Base-by-base conservation (phyloP, 2,797 vertebrate genomes). In the Microhierax caerulescens region DNA sequence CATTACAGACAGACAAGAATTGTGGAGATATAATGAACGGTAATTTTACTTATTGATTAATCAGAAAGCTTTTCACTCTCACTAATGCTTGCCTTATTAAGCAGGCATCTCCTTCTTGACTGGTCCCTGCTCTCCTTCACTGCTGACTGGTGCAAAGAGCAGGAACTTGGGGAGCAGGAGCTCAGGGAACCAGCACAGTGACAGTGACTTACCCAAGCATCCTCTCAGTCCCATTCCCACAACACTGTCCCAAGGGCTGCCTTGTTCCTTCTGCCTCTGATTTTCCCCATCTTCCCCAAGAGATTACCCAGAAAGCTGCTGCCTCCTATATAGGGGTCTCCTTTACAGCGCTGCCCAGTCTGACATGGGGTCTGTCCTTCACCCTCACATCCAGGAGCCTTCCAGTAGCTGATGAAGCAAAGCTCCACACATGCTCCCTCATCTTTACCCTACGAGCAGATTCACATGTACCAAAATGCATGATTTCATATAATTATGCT, bases 11-110 rank as follows among this genome's bases (percentile, higher is more conserved):
- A 53, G 64, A 73, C 53, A 82, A 75, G 92, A 92, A 59, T 85
- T 88, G 96, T 91, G 93, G 96, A 75, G 90, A 82, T 75, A 94
- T 96, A 97, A 95, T 95, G 93, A 96, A 80, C 5, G 17, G 54
- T 53, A 82, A 68, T 84, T 68, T 83, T 92, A 96, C 79, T 24
- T 92, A 97, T 88, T 80, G 96, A 96, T 97, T 93, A 88, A 60
- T 86, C 86, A 73, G 94, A 81, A 93, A 96, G 91, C 94, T 53
- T 96, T 91, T 95, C 94, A 48, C 75, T 95, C 72, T 91, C 34
- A 7, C 86, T 92, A 81, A 67, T 73, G 36, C 92, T 94, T 4
- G 2, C 68, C 61, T 53, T 92, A 43, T 85, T 90, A 87, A 96
- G 80, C 48, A 85, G 37, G 37, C 2, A 37, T 51, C 93, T 95